phyloP scores from a whole-genome alignment of 2,797 vertebrate genomes.

The Leucoraja ocellata region DNA sequence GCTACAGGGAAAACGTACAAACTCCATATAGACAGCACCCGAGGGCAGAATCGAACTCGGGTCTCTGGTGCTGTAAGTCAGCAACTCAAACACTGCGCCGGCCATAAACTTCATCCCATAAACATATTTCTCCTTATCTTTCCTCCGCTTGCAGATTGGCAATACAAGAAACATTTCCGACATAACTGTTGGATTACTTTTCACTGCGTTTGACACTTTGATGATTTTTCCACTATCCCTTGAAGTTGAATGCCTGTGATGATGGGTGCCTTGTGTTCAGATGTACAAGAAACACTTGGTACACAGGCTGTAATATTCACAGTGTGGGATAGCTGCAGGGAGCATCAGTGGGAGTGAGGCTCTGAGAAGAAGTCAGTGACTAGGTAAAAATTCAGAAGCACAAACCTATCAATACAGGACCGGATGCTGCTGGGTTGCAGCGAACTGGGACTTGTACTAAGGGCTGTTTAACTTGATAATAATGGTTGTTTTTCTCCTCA shows the following conservation, averaged over 20 bases:
- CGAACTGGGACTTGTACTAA: background rate
- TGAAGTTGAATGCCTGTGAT: background rate
- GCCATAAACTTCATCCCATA: too few species aligned
- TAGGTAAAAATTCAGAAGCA: background rate
- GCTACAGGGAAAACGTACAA: too few species aligned
- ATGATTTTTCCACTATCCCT: background rate
- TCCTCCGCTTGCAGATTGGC: background rate
- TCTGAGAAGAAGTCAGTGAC: background rate
- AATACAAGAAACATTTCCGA: background rate
- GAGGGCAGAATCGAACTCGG: too few species aligned
- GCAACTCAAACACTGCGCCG: too few species aligned
- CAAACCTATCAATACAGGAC: background rate
- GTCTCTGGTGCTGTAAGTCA: too few species aligned
- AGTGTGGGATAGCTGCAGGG: background rate
- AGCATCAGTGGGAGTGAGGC: too few species aligned
- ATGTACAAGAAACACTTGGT: background rate
- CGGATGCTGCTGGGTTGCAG: background rate
- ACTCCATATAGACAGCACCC: too few species aligned
- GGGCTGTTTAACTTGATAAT: background rate
- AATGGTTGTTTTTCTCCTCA: background rate
- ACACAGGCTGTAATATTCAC: background rate
- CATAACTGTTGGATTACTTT: background rate
- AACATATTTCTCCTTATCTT: too few species aligned
- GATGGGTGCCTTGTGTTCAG: background rate
- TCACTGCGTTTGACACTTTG: background rate